phyloP scores from a whole-genome alignment of 2,113 vertebrate species.

The Phalacrocorax carbo region DNA sequence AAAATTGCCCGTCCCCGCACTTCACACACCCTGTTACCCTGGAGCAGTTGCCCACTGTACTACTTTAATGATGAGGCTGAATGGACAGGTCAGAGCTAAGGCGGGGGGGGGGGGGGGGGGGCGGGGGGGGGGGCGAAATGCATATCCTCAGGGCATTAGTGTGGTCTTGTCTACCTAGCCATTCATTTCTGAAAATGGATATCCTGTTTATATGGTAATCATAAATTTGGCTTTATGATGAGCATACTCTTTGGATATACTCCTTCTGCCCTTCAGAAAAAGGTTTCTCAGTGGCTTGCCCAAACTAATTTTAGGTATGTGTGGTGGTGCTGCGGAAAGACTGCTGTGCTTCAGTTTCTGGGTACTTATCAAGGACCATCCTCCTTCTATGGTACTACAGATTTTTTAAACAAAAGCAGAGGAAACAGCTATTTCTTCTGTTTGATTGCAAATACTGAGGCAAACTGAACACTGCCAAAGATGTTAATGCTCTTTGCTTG shows the following conservation, averaged over 20 bases:
- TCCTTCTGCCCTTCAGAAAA: not conserved
- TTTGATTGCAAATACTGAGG: not conserved
- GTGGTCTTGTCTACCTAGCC: not conserved
- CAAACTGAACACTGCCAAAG: not conserved
- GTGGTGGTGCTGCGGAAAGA: not conserved
- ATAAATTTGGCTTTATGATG: not conserved
- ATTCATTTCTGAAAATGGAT: not conserved
- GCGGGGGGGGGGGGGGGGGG: too few relatives aligned
- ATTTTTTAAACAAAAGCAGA: not conserved
- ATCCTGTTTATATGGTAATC: not conserved
- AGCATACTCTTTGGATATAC: not conserved
- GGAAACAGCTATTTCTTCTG: not conserved
- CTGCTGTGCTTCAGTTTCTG: not conserved
- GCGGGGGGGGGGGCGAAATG: not conserved
- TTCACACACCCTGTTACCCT: fast-evolving
- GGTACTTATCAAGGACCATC: not conserved
- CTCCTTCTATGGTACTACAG: not conserved
- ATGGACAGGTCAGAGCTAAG: not conserved
- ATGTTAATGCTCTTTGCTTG: not conserved
- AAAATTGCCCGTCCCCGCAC: not conserved
- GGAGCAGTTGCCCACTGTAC: not conserved
- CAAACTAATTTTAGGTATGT: not conserved
- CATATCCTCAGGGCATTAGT: not conserved
- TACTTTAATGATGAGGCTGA: not conserved
- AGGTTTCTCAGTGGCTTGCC: not conserved